Base-by-base conservation (phyloP, 2,888 invertebrate species). In the Bruchidius siliquastri region DNA sequence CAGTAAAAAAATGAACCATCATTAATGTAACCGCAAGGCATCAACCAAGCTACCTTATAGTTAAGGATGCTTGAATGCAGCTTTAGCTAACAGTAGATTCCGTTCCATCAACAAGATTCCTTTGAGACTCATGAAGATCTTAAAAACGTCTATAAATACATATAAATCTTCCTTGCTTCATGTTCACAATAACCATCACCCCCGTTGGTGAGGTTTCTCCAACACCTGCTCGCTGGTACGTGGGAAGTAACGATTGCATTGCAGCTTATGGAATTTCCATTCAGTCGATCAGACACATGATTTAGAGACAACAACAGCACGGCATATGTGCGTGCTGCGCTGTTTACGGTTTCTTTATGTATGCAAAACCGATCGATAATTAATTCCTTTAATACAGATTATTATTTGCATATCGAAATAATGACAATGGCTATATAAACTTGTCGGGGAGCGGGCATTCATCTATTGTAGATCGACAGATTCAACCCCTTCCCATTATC, bases 401-500 rank as follows among this genome's bases (percentile, higher is more conserved):
- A 75, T 76, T 73, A 75, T 75, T 74, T 74, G 75, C 74, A 74
- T 74, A 75, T 77, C 76, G 73, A 75, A 76, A 79, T 78, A 78
- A 75, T 74, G 79, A 80, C 79, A 80, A 81, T 78, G 77, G 77
- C 74, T 71, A 71, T 76, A 78, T 78, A 78, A 79, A 80, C 79
- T 79, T 79, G 79, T 76, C 79, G 79, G 80, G 78, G 79, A 80
- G 79, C 77, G 80, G 79, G 77, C 78, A 81, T 80, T 81, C 81
- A 79, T 81, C 81, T 82, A 81, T 81, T 82, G 79, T 80, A 76
- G 75, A 79, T 79, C 76, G 77, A 76, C 76, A 76, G 78, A 22
- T 68, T 21, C 32, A 76, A 79, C 78, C 79, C 79, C 80, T 80
- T 78, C 79, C 82, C 78, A 83, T 83, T 83, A 83, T 83, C 80